These are phyloP conservation scores for Agelaius tricolor DNA, from an alignment of 2,113 vertebrate genomes.

Conservation along the genomic window DNA sequence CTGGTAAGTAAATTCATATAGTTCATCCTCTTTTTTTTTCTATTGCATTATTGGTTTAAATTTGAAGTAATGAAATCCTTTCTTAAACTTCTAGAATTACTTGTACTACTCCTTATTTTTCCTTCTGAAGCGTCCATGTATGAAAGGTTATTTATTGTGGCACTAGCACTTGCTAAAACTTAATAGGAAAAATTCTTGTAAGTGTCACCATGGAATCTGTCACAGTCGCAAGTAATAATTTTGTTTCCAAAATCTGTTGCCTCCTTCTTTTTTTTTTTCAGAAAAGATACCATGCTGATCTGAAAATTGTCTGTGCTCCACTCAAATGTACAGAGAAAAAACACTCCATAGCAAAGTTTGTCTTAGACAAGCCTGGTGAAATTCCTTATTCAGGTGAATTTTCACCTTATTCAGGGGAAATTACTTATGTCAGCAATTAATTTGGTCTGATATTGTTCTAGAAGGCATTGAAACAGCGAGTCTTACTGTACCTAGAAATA, in stretches of 20 bases:
- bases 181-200: constrained; percentile 76
- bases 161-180: constrained; percentile 65
- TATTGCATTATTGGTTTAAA: constrained; percentile 54
- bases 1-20: constrained; percentile 36
- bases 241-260: constrained; percentile 69
- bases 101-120: constrained; percentile 70
- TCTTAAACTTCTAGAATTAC: constrained; percentile 64
- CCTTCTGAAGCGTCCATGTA: constrained; percentile 64
- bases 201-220: constrained; percentile 67
- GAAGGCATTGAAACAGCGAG: background rate
- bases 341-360: background rate
- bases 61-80: constrained; percentile 61
- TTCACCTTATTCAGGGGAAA: background rate
- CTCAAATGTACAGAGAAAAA: constrained; percentile 34
- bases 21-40: background rate
- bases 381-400: background rate
- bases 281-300: constrained; percentile 53
- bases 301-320: constrained; percentile 56
- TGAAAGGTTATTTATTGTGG: constrained; percentile 76
- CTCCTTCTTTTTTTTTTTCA: background rate
- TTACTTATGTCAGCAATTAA: background rate
- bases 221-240: constrained; percentile 74
- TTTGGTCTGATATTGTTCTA: background rate
- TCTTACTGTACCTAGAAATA: background rate
- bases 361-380: background rate